Evolutionary conservation across 2,797 vertebrate genomes (phyloP).

Genomic region (Acipenser transmontanus): DNA sequence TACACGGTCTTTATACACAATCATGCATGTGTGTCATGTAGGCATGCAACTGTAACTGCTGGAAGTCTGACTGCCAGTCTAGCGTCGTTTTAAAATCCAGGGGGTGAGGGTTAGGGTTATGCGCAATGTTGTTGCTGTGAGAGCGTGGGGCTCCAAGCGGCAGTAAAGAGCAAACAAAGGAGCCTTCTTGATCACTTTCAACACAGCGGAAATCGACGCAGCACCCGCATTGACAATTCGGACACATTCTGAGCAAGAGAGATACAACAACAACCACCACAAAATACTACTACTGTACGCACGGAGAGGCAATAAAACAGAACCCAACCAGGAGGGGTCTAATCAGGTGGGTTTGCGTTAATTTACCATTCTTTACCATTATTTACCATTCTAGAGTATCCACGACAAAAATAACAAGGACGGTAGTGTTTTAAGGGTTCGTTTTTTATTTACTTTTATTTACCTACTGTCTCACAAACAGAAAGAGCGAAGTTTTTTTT

Average conservation of each 20-base stretch:
- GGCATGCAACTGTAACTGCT: too few relatives aligned
- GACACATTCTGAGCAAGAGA: not conserved
- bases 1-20: too few relatives aligned
- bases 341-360: not conserved
- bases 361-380: conserved; percentile 5
- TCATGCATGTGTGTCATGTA: too few relatives aligned
- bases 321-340: not conserved
- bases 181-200: conserved; percentile 11
- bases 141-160: conserved; percentile 27
- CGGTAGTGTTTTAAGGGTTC: conserved; percentile 20
- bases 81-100: too few relatives aligned
- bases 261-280: conserved; percentile 19
- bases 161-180: conserved; percentile 15
- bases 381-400: not conserved
- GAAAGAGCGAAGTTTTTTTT: conserved; percentile 6
- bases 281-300: conserved; percentile 16
- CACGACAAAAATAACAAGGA: not conserved
- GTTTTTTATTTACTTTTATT: not conserved
- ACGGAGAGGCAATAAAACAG: conserved; percentile 6
- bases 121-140: conserved; percentile 24
- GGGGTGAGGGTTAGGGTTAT: too few relatives aligned
- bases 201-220: conserved; percentile 25
- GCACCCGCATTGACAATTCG: conserved; percentile 19
- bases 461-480: not conserved
- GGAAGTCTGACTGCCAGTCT: too few relatives aligned